Evolutionary conservation across 1,140 invertebrate species (phyloP).

Genomic region (Aphidius gifuensis): DNA sequence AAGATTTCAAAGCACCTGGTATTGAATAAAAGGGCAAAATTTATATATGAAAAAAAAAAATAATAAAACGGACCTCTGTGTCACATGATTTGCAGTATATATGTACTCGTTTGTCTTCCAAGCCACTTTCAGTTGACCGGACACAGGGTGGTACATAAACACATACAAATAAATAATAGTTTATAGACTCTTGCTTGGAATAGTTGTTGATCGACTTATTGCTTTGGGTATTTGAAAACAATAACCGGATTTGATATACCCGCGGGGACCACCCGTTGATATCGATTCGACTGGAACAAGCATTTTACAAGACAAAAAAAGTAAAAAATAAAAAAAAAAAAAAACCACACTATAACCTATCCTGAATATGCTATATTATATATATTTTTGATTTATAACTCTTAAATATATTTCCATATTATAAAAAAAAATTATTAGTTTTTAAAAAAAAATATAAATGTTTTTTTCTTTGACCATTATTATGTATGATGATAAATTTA

Average conservation of each 20-base stretch:
- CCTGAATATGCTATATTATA: background rate
- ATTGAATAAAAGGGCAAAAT: background rate
- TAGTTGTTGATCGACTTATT: no score
- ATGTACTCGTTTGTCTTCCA: constrained; percentile 20
- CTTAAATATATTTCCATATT: background rate
- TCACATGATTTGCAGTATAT: constrained; percentile 16
- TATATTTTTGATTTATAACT: background rate
- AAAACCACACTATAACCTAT: background rate
- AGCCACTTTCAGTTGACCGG: constrained; percentile 21
- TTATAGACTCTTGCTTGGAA: no score
- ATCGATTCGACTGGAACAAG: constrained; percentile 21
- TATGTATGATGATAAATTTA: no score
- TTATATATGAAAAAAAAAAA: constrained; percentile 2
- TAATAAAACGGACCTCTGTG: background rate
- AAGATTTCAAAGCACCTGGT: background rate
- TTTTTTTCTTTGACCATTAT: no score
- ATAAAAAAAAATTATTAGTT: no score
- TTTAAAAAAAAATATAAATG: no score
- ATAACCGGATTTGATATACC: constrained; percentile 22
- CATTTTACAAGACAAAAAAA: constrained; percentile 8
- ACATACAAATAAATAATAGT: no score
- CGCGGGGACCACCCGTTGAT: constrained; percentile 19
- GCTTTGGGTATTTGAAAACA: constrained; percentile 13
- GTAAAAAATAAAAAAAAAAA: no score
- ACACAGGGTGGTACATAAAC: no score